Evolutionary conservation across 2,888 invertebrate genomes (phyloP).

Genomic region (Adelphocoris suturalis): DNA sequence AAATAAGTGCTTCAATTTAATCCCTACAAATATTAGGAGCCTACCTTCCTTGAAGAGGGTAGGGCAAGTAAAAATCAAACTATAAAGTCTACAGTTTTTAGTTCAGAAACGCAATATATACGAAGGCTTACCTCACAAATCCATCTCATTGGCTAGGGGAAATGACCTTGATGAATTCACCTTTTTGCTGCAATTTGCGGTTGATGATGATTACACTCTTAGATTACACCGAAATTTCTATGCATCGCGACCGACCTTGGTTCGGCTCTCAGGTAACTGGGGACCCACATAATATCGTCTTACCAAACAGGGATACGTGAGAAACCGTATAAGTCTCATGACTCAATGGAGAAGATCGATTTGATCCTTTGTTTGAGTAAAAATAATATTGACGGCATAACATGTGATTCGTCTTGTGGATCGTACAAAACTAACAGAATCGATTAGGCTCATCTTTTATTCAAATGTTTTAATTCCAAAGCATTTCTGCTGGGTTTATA

Average conservation of each 20-base stretch:
- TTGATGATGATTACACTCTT: background rate
- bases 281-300: background rate
- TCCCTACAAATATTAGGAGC: too few species aligned
- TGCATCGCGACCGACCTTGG: background rate
- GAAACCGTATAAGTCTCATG: background rate
- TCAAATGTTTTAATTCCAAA: too few species aligned
- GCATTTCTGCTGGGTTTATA: too few species aligned
- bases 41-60: too few species aligned
- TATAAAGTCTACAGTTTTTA: too few species aligned
- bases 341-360: slow-evolving; percentile 1
- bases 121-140: background rate
- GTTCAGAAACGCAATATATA: too few species aligned
- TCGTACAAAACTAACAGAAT: too few species aligned
- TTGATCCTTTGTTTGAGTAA: background rate
- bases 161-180: background rate
- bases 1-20: too few species aligned
- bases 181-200: background rate
- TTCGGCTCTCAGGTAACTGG: background rate
- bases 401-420: too few species aligned
- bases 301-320: background rate
- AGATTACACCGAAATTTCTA: background rate
- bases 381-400: background rate
- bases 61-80: too few species aligned
- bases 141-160: background rate
- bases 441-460: too few species aligned